phyloP scores from a whole-genome alignment of 2,113 vertebrate genomes.

The Ginglymostoma cirratum region DNA sequence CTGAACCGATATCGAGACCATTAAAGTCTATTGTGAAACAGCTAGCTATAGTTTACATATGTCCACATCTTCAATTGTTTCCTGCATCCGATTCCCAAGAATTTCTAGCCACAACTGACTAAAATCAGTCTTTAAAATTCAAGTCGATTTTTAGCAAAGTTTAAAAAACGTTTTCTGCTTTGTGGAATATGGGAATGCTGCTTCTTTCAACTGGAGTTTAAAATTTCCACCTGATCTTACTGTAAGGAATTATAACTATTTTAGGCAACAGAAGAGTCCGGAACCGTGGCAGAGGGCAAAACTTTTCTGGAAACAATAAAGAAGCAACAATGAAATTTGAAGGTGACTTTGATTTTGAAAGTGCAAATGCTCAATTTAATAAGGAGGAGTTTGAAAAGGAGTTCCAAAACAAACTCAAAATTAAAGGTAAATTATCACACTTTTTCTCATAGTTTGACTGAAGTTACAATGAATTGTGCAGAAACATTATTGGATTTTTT shows the following conservation, averaged over 20 bases:
- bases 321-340: conserved; percentile 86
- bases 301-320: conserved; percentile 63
- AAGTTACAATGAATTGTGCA: not conserved
- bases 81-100: not conserved
- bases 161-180: not conserved
- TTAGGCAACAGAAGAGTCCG: conserved; percentile 74
- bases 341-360: conserved; percentile 95
- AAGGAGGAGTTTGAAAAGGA: conserved; percentile 81
- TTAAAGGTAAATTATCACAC: conserved; percentile 62
- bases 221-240: not conserved
- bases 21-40: not conserved
- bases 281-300: conserved; percentile 77
- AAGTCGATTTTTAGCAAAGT: not conserved
- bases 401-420: conserved; percentile 65
- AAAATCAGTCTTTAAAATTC: not conserved
- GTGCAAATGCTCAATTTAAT: conserved; percentile 88
- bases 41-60: not conserved
- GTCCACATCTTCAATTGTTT: not conserved
- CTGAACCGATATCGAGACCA: not conserved
- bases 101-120: not conserved
- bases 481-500: not conserved
- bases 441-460: not conserved
- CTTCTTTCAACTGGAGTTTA: not conserved
- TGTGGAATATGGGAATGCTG: not conserved
- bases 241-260: conserved; percentile 28